phyloP scores from a whole-genome alignment of 1,140 invertebrate species.

The Dendrolimus kikuchii region DNA sequence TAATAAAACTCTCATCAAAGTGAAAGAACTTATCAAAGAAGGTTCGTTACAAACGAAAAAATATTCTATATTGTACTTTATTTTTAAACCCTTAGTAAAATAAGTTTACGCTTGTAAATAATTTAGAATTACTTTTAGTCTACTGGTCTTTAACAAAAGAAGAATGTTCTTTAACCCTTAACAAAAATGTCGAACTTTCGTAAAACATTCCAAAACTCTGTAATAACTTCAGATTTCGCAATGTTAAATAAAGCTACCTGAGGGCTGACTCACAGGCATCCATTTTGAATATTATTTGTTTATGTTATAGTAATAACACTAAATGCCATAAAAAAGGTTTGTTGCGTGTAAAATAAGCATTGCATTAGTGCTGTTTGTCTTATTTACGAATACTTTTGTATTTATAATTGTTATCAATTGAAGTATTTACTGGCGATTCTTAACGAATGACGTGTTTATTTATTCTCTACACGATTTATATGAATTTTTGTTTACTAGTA shows the following conservation, averaged over 20 bases:
- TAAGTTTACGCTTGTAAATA: slow-evolving; percentile 2
- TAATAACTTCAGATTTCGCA: slow-evolving; percentile 28
- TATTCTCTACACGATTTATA: too few relatives aligned
- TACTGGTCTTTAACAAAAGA: slow-evolving; percentile 21
- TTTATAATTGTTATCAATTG: too few relatives aligned
- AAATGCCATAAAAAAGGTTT: not conserved
- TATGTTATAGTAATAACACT: not conserved
- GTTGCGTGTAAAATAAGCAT: not conserved
- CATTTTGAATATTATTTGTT: slow-evolving; percentile 2
- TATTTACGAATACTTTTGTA: too few relatives aligned
- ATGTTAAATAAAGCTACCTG: slow-evolving; percentile 24
- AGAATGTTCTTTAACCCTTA: slow-evolving; percentile 19
- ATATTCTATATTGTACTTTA: too few relatives aligned
- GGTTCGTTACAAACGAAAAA: too few relatives aligned
- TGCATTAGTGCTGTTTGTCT: too few relatives aligned
- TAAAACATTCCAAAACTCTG: slow-evolving; percentile 29
- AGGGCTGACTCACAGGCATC: slow-evolving; percentile 8
- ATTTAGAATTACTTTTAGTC: slow-evolving; percentile 15
- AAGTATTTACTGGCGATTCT: too few relatives aligned
- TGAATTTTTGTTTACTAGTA: too few relatives aligned
- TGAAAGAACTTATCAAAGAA: too few relatives aligned
- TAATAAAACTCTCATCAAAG: too few relatives aligned
- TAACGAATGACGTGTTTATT: too few relatives aligned
- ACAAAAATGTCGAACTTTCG: slow-evolving; percentile 31
- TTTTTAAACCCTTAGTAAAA: not conserved